phyloP scores from a whole-genome alignment of 1,140 invertebrate genomes.

The Lordiphosa collinella region DNA sequence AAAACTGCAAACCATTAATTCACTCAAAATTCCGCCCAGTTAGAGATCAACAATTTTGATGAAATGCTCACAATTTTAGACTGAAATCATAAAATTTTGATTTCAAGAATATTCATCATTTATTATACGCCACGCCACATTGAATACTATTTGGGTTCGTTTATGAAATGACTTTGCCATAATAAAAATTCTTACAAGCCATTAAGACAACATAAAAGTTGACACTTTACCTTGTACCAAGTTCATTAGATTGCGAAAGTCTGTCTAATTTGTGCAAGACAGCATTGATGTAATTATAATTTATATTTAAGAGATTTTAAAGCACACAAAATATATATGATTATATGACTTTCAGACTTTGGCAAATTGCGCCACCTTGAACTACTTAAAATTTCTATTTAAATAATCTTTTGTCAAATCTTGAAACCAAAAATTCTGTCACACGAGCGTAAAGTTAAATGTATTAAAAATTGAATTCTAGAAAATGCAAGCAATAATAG shows the following conservation, averaged over 20 bases:
- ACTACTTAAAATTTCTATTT: constrained; percentile 68
- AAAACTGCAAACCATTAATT: too few relatives aligned
- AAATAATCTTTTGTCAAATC: constrained; percentile 64
- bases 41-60: too few relatives aligned
- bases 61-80: not conserved
- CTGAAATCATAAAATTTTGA: not conserved
- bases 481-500: constrained; percentile 8
- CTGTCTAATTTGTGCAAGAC: not conserved
- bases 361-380: constrained; percentile 72
- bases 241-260: constrained; percentile 41
- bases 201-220: constrained; percentile 35
- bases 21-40: too few relatives aligned
- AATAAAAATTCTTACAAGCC: constrained; percentile 34
- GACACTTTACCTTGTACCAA: constrained; percentile 48
- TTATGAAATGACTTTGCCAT: constrained; percentile 28
- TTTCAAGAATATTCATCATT: not conserved
- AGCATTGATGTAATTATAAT: constrained; percentile 16
- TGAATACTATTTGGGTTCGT: constrained; percentile 20
- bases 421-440: constrained; percentile 50
- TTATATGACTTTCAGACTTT: constrained; percentile 41
- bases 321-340: constrained; percentile 7
- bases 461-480: constrained; percentile 23
- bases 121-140: constrained; percentile 6
- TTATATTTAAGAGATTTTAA: constrained; percentile 21
- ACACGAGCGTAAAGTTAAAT: constrained; percentile 27